Evolutionary conservation across 2,113 vertebrate species (phyloP).

Genomic region (Halcyon senegalensis): DNA sequence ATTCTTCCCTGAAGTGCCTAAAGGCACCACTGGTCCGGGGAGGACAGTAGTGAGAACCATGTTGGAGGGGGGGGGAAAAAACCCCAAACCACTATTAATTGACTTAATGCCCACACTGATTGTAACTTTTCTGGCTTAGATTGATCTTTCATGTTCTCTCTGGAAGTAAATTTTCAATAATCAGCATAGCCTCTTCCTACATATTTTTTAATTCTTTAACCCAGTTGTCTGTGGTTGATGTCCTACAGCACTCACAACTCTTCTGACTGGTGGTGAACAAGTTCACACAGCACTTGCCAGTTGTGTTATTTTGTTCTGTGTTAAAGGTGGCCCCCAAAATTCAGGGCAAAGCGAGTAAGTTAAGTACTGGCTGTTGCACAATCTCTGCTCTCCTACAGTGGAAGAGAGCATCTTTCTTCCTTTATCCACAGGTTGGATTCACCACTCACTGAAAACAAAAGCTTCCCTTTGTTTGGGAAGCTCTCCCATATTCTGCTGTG

Average conservation of each 20-base stretch:
- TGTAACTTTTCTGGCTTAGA: neutral
- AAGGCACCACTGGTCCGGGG: neutral
- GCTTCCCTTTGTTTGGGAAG: neutral
- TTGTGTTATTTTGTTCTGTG: neutral
- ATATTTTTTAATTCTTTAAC: neutral
- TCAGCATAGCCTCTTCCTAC: neutral
- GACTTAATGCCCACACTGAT: neutral
- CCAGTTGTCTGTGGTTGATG: neutral
- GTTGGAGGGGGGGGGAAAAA: accelerated
- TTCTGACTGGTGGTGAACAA: accelerated
- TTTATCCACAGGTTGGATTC: neutral
- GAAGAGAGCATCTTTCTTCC: neutral
- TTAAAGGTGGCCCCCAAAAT: neutral
- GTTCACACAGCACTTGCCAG: neutral
- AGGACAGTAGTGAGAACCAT: neutral
- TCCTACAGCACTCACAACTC: neutral
- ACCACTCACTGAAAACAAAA: neutral
- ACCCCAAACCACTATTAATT: neutral
- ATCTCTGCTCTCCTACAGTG: neutral
- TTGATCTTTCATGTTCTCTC: neutral
- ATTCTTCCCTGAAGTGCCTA: neutral
- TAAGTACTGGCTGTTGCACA: neutral
- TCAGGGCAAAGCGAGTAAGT: neutral
- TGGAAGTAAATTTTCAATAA: neutral
- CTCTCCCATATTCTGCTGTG: neutral